phyloP scores from a whole-genome alignment of 2,797 vertebrate species.

The Rhyacichthys aspro region DNA sequence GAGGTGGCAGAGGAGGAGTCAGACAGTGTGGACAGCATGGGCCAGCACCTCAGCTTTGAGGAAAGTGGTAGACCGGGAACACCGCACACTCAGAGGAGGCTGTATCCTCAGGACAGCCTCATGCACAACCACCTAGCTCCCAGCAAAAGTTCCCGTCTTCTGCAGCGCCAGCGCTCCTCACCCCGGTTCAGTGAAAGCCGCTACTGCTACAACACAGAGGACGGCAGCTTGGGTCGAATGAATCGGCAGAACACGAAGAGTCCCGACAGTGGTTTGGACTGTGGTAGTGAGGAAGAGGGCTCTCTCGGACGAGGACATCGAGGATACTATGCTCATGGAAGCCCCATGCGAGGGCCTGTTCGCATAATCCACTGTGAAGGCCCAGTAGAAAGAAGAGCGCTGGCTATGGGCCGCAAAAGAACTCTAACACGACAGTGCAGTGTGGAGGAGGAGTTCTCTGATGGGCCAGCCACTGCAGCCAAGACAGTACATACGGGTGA shows the following conservation, averaged over 20 bases:
- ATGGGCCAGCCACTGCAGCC: slow-evolving; percentile 58
- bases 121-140: slow-evolving; percentile 68
- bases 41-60: slow-evolving; percentile 75
- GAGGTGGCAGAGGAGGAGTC: slow-evolving; percentile 95
- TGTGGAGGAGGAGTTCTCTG: slow-evolving; percentile 89
- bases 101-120: slow-evolving; percentile 68
- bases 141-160: slow-evolving; percentile 61
- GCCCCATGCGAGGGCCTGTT: slow-evolving; percentile 69
- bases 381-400: slow-evolving; percentile 79
- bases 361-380: slow-evolving; percentile 82
- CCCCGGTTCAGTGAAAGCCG: slow-evolving; percentile 80
- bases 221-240: slow-evolving; percentile 71
- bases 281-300: slow-evolving; percentile 93
- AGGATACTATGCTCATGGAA: slow-evolving; percentile 70
- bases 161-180: slow-evolving; percentile 79
- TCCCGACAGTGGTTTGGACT: slow-evolving; percentile 95
- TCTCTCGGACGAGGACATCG: slow-evolving; percentile 74
- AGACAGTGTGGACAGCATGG: slow-evolving; percentile 76
- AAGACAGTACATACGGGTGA: slow-evolving; percentile 73
- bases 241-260: slow-evolving; percentile 87
- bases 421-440: slow-evolving; percentile 92
- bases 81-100: slow-evolving; percentile 64
- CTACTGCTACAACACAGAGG: slow-evolving; percentile 70
- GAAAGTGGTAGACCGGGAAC: slow-evolving; percentile 69
- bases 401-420: slow-evolving; percentile 86